Conservation (phyloP, 2,797 vertebrate species). For the Amphiprion clarkii region DNA sequence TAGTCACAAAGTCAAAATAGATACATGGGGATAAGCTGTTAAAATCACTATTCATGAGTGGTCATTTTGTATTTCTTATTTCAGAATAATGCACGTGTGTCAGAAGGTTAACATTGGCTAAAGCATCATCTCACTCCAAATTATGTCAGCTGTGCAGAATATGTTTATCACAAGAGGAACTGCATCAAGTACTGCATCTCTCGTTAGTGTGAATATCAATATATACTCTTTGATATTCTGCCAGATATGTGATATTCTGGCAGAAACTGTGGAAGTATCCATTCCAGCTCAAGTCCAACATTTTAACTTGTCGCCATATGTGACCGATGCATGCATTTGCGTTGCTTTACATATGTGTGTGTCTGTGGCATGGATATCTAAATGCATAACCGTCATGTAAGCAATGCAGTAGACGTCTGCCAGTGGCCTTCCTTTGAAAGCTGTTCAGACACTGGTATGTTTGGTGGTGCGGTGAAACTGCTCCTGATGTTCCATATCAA, state of each 20-base stretch:
- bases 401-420: slow-evolving; percentile 45
- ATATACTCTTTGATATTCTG: slow-evolving; percentile 12
- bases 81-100: slow-evolving; percentile 13
- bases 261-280: not conserved
- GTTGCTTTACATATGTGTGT: not conserved
- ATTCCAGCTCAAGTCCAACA: not conserved
- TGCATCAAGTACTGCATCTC: not conserved
- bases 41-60: slow-evolving; percentile 38
- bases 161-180: slow-evolving; percentile 43
- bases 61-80: slow-evolving; percentile 30
- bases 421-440: slow-evolving; percentile 63
- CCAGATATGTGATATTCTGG: slow-evolving; percentile 18
- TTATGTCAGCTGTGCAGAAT: slow-evolving; percentile 22
- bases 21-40: slow-evolving; percentile 43
- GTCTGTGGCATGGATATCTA: slow-evolving; percentile 13
- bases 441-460: slow-evolving; percentile 51
- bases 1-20: slow-evolving; percentile 48
- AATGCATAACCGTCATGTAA: slow-evolving; percentile 31
- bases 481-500: slow-evolving; percentile 74
- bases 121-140: not conserved
- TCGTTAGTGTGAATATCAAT: slow-evolving; percentile 3
- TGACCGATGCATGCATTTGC: not conserved
- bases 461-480: slow-evolving; percentile 48
- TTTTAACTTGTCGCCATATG: slow-evolving; percentile 8
- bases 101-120: slow-evolving; percentile 16